These are phyloP conservation scores for Sminthurides bifidus DNA, from an alignment of 1,140 invertebrate genomes.

Conservation along the genomic window DNA sequence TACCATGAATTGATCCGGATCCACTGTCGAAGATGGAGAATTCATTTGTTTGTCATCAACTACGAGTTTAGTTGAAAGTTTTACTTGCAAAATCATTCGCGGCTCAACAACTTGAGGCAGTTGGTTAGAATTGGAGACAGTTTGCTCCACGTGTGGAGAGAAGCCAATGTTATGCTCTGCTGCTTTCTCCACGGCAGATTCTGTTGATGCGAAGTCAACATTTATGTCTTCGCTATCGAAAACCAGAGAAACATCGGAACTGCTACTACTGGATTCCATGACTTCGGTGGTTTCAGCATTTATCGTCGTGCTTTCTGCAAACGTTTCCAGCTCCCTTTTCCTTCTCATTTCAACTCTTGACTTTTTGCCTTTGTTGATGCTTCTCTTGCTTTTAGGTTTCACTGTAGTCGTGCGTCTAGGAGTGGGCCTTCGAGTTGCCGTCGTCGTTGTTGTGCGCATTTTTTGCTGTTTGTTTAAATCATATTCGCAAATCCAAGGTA, in stretches of 20 bases:
- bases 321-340: neutral
- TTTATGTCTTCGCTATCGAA: neutral
- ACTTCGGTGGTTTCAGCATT: neutral
- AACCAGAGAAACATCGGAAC: too few relatives aligned
- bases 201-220: neutral
- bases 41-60: neutral
- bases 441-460: neutral
- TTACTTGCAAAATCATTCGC: neutral
- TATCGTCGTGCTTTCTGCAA: neutral
- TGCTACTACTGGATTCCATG: neutral
- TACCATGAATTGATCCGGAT: slow-evolving; percentile 5
- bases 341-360: neutral
- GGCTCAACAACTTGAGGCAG: too few relatives aligned
- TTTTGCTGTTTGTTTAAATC: slow-evolving; percentile 1
- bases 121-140: neutral
- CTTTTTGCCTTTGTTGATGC: neutral
- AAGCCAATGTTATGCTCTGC: slow-evolving; percentile 14
- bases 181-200: neutral
- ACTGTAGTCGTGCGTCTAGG: neutral
- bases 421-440: slow-evolving; percentile 1
- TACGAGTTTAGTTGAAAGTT: slow-evolving; percentile 1
- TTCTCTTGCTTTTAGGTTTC: neutral
- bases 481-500: slow-evolving; percentile 32
- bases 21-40: neutral
- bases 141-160: slow-evolving; percentile 11